Percentiles rank a stretch among this genome's conserved stretches.
Conservation (phyloP, 1,140 invertebrate species). For the Coenobita brevimanus region DNA sequence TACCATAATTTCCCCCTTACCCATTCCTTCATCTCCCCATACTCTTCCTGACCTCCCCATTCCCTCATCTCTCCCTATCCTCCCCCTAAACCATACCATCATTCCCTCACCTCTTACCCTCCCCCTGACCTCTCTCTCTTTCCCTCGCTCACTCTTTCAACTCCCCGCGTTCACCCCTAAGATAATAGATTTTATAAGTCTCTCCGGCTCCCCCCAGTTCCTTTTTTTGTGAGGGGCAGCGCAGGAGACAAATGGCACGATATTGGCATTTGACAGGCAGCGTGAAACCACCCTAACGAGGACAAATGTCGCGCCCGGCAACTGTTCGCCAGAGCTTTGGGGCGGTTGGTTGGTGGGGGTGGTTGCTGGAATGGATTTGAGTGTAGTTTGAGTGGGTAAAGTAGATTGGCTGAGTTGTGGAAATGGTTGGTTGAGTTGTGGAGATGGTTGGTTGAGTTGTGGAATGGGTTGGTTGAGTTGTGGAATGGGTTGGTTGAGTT, state of each 20-base stretch:
- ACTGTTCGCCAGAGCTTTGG: constrained; percentile 29
- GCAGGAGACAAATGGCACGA: constrained; percentile 50
- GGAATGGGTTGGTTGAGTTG: too few species aligned
- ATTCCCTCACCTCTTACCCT: not conserved
- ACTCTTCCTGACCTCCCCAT: not conserved
- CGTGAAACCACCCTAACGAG: constrained; percentile 60
- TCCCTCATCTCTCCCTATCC: not conserved
- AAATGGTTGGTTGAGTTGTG: too few species aligned
- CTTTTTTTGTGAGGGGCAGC: constrained; percentile 21
- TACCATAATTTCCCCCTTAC: constrained; percentile 31
- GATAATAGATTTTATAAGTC: too few species aligned
- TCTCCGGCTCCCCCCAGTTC: too few species aligned
- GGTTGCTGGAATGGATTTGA: not conserved
- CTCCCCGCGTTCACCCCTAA: not conserved
- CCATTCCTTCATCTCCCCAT: not conserved
- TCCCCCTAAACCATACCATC: not conserved
- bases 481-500: too few species aligned
- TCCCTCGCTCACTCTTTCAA: not conserved
- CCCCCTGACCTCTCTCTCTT: not conserved
- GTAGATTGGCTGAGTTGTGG: not conserved
- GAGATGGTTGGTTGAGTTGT: too few species aligned
- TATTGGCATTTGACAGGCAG: constrained; percentile 60
- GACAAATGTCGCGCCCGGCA: constrained; percentile 47
- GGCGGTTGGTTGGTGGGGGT: constrained; percentile 5
- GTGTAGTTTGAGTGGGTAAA: not conserved